Conservation (phyloP, 2,113 vertebrate species). For the Indicator indicator region DNA sequence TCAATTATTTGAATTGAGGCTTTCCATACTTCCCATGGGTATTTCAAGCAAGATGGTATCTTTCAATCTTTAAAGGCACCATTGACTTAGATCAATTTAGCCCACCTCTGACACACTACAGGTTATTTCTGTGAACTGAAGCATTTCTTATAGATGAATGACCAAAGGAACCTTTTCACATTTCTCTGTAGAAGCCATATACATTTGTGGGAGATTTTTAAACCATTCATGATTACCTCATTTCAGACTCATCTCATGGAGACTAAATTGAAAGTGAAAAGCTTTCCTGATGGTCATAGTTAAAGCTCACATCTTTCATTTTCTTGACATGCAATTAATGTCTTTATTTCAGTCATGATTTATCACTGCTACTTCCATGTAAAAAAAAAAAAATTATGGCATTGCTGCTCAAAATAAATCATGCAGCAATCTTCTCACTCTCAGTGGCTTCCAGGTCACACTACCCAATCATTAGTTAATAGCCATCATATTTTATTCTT, state of each 20-base stretch:
- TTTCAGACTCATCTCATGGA: neutral
- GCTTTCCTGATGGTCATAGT: neutral
- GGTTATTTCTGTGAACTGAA: neutral
- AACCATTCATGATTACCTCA: neutral
- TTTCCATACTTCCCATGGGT: neutral
- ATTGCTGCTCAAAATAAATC: neutral
- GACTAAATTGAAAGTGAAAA: constrained; percentile 11
- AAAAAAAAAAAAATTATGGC: neutral
- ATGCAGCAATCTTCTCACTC: neutral
- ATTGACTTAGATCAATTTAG: neutral
- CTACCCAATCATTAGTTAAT: neutral
- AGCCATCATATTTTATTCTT: neutral
- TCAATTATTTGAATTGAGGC: neutral
- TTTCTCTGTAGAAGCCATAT: neutral
- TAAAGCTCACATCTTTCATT: neutral
- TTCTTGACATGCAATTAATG: neutral
- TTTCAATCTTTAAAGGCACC: neutral
- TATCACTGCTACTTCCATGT: neutral
- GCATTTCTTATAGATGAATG: neutral
- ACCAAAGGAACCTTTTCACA: neutral
- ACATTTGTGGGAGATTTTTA: neutral
- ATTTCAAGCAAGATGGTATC: neutral
- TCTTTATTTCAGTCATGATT: neutral
- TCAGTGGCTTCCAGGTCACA: neutral
- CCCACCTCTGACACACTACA: neutral